Evolutionary conservation across 2,888 invertebrate genomes (phyloP), one percentile per base, ranked within the genome.

Genomic region (Clanis bilineata): DNA sequence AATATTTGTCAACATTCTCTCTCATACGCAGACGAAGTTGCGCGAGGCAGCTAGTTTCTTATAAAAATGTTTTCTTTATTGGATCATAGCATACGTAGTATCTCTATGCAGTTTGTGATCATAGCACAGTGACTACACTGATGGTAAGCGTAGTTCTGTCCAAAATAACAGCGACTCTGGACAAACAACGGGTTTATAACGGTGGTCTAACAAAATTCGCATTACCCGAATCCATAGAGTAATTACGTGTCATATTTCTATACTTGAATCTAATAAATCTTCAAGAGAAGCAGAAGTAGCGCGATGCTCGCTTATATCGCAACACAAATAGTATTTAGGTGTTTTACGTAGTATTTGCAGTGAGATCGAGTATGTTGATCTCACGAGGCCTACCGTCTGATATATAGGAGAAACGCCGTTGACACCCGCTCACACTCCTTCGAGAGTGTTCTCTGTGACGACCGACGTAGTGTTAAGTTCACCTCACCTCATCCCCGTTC

Each of bases 321-420:
- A 78, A 70, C 70, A 74, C 80, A 90, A 89, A 89, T 78, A 89
- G 74, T 79, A 80, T 85, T 88, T 85, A 83, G 79, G 68, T 85
- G 82, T 82, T 85, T 77, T 80, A 74, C 85, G 82, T 84, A 77
- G 76, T 91, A 89, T 91, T 91, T 90, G 73, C 79, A n/a, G 66
- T 77, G 68, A 78, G 86, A 89, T 90, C 75, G 77, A 71, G 69
- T 65, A 54, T 84, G 87, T 86, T 86, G 80, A 84, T 83, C 75
- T 70, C 70, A 59, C 74, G 76, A 78, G 73, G 79, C 80, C 76
- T 76, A 73, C 62, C 65, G 68, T 71, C 72, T 71, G 70, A 82
- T 87, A 88, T 85, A 87, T 82, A 75, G 71, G 75, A 73, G 68
- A 51, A 66, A 58, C 64, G 65, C 64, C 15, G 61, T 58, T 60